phyloP scores from a whole-genome alignment of 2,113 vertebrate genomes.

The Poicephalus meyeri region DNA sequence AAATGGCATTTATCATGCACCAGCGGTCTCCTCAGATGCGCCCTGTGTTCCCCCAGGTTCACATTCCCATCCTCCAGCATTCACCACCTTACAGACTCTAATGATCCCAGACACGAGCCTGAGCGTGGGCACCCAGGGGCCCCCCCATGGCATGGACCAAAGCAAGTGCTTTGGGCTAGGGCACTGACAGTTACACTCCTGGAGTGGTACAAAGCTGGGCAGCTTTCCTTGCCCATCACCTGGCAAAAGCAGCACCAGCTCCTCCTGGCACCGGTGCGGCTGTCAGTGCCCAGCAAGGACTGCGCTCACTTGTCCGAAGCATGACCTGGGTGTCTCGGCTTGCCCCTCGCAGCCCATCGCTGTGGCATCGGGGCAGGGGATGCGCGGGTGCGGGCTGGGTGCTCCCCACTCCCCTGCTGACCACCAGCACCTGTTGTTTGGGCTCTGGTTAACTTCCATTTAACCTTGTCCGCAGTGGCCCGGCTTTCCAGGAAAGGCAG shows the following conservation, averaged over 20 bases:
- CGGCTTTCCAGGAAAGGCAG: neutral
- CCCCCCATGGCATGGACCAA: neutral
- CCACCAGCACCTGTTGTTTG: neutral
- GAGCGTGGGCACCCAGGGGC: neutral
- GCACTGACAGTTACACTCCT: neutral
- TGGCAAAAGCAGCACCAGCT: neutral
- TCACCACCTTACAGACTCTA: fast-evolving
- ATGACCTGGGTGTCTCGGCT: neutral
- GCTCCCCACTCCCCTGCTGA: neutral
- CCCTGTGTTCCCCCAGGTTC: neutral
- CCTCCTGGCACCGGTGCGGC: neutral
- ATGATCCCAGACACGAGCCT: neutral
- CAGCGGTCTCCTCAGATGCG: neutral
- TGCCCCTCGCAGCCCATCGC: fast-evolving
- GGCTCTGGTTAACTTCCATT: constrained; percentile 8
- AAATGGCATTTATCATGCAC: neutral
- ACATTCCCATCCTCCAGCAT: fast-evolving
- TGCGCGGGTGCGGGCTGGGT: fast-evolving
- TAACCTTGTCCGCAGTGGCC: neutral
- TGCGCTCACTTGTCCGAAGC: fast-evolving
- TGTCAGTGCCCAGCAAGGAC: neutral
- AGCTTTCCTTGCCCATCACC: neutral
- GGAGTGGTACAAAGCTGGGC: fast-evolving
- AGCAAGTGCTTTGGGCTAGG: neutral
- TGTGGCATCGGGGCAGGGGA: fast-evolving